phyloP scores from a whole-genome alignment of 2,888 invertebrate genomes.

The Amiota communis region DNA sequence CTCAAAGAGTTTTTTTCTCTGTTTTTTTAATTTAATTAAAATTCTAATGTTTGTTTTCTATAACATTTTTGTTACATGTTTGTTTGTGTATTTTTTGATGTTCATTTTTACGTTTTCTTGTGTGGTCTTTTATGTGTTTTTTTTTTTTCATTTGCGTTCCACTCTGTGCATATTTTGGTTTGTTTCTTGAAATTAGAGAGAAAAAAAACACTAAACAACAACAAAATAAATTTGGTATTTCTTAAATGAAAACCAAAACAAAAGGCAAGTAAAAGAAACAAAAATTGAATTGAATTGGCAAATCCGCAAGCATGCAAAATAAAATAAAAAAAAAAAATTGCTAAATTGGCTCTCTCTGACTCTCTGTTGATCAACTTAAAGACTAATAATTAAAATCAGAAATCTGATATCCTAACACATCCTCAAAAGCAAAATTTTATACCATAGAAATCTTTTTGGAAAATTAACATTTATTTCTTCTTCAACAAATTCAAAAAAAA shows the following conservation, averaged over 20 bases:
- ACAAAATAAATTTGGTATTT: too few species aligned
- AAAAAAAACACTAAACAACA: too few species aligned
- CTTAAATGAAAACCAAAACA: too few species aligned
- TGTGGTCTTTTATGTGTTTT: not conserved
- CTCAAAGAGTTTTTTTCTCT: too few species aligned
- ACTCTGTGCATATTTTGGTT: too few species aligned
- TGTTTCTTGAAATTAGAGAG: too few species aligned
- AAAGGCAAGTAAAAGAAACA: too few species aligned
- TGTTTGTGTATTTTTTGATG: conserved; percentile 13
- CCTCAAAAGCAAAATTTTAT: not conserved
- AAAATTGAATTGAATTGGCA: conserved; percentile 23
- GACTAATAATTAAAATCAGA: not conserved
- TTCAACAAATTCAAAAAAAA: conserved; percentile 45
- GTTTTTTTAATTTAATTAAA: too few species aligned
- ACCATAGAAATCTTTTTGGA: not conserved
- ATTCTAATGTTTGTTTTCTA: too few species aligned
- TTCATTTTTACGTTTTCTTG: conserved; percentile 25
- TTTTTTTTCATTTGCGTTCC: not conserved
- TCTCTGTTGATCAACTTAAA: not conserved
- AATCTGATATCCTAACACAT: not conserved
- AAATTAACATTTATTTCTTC: conserved; percentile 16
- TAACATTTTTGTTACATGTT: not conserved
- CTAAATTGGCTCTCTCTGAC: conserved; percentile 5
- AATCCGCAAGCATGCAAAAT: conserved; percentile 53
- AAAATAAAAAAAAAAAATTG: conserved; percentile 28